Percentiles rank a stretch among this genome's conserved stretches.
Evolutionary conservation across 37 sponge, comb jelly and placozoan genomes (phyloP).

Genomic region (Haliclona indistincta): DNA sequence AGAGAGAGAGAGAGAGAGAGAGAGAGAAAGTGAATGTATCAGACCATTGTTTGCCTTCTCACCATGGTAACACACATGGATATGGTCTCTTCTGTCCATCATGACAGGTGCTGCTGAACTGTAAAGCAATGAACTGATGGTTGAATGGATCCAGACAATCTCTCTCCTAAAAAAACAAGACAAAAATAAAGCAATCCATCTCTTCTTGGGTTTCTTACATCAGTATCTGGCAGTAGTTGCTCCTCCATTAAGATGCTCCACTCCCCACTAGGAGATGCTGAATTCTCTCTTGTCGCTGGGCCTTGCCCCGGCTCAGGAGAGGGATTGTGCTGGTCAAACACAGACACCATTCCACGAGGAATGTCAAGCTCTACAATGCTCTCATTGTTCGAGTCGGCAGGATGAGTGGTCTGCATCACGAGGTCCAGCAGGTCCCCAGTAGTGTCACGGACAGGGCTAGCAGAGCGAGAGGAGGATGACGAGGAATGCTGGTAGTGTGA

Average conservation of each 20-base stretch:
- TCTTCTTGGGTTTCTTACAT: not conserved
- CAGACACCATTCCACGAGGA: too few relatives aligned
- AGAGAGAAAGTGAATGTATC: not conserved
- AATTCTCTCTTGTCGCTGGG: not conserved
- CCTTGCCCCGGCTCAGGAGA: not conserved
- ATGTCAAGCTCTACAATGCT: too few relatives aligned
- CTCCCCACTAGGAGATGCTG: not conserved
- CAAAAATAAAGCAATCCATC: not conserved
- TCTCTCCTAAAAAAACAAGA: conserved; percentile 5
- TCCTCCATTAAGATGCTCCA: not conserved
- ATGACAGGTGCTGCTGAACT: conserved; percentile 69
- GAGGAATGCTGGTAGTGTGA: too few relatives aligned
- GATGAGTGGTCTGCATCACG: too few relatives aligned
- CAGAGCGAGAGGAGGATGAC: too few relatives aligned
- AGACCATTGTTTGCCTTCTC: not conserved
- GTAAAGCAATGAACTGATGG: conserved; percentile 67
- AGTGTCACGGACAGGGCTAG: too few relatives aligned
- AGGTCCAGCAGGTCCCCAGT: too few relatives aligned
- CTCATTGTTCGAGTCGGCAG: too few relatives aligned
- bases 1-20: not conserved
- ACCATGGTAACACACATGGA: conserved; percentile 64
- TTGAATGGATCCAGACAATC: conserved; percentile 77
- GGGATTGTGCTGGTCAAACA: not conserved
- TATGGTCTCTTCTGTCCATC: conserved; percentile 53
- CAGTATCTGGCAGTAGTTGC: not conserved